A percentile compares a stretch with the other conserved stretches of the same genome.
phyloP scores from a whole-genome alignment of 2,113 vertebrate species.

The Salvelinus sp. region DNA sequence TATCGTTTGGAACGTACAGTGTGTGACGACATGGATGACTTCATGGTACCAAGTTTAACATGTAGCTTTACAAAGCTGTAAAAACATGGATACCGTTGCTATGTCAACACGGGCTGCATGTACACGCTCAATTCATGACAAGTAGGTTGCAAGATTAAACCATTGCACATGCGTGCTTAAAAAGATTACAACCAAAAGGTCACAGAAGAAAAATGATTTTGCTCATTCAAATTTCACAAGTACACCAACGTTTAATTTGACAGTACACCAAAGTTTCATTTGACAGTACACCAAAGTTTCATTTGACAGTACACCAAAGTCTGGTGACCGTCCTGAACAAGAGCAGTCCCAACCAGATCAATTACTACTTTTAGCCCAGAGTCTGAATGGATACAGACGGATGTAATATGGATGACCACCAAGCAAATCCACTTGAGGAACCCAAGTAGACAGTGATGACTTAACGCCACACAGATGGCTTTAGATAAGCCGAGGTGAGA shows the following conservation, averaged over 20 bases:
- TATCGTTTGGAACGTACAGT: slow-evolving; percentile 15
- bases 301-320: too few relatives aligned
- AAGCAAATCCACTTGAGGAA: neutral
- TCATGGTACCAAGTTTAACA: slow-evolving; percentile 43
- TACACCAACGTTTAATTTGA: neutral
- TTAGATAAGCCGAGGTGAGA: neutral
- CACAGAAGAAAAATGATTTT: neutral
- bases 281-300: neutral
- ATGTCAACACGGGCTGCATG: slow-evolving; percentile 41
- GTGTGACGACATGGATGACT: slow-evolving; percentile 49
- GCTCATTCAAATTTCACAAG: neutral
- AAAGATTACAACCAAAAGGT: neutral
- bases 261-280: neutral
- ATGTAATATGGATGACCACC: neutral
- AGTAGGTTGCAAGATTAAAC: slow-evolving; percentile 6
- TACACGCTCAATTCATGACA: neutral
- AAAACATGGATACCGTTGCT: slow-evolving; percentile 55
- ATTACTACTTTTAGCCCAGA: slow-evolving; percentile 20
- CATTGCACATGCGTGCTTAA: neutral
- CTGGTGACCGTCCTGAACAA: neutral
- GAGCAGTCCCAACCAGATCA: neutral
- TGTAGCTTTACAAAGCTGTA: slow-evolving; percentile 48
- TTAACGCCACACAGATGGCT: neutral
- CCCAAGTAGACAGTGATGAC: neutral
- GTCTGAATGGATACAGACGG: neutral